Evolutionary conservation across 2,797 vertebrate species (phyloP), one percentile per base, ranked within the genome.

Genomic region (Bucorvus abyssinicus): DNA sequence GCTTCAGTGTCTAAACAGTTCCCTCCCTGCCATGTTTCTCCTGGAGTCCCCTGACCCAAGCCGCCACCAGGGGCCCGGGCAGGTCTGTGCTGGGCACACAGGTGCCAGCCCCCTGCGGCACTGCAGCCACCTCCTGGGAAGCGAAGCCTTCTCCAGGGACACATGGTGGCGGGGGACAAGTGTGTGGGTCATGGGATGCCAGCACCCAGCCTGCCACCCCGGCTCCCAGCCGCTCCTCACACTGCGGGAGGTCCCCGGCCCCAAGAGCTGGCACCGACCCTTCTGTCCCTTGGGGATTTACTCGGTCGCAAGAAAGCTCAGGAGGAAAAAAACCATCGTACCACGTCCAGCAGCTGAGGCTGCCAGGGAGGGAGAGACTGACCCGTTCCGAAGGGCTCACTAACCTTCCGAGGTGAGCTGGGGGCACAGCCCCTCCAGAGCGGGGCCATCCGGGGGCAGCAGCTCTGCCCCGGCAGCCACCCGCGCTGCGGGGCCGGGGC

Each of bases 261-360:
- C 71, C 0, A 0, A 50, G 71, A 67, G 53, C 52, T 52, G 57
- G 34, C 68, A 45, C 56, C 0, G 7, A 44, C 56, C 34, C 53
- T 14, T 57, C 49, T 3, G 1, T 22, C 49, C 61, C 42, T 70
- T 0, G 1, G 47, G 59, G n/a, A 61, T 86, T 94, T 81, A 93
- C 83, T 94, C 3, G 0, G 74, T 40, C 2, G 0, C 85, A 94
- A 94, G 77, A 89, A 96, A 90, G 87, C 88, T 77, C 74, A 77
- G 64, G 88, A 83, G 44, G 34, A 26, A 52, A 73, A 84, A 81
- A 34, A 73, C 59, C 94, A 80, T 82, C 87, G 93, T 95, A 94
- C 93, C 89, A 79, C 0, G 18, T 87, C 63, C 87, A 76, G 74
- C 52, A 74, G 94, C 74, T 94, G 74, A 76, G 68, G 59, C 74